These are phyloP conservation scores for Dendrocincla fuliginosa DNA, from an alignment of 2,797 vertebrate genomes.

Conservation along the genomic window DNA sequence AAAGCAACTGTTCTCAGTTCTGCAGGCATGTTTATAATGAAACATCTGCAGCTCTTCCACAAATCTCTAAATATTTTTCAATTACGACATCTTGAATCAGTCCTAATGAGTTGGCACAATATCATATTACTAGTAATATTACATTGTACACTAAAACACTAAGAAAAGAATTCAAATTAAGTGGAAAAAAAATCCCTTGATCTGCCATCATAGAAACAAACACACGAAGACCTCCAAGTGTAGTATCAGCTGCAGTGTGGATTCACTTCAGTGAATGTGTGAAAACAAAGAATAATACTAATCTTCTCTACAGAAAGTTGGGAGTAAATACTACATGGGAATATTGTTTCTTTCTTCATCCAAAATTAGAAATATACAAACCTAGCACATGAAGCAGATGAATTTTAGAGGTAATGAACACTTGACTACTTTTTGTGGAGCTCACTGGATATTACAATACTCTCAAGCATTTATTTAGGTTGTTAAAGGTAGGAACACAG, in stretches of 20 bases:
- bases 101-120: not conserved
- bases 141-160: not conserved
- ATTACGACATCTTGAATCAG: not conserved
- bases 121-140: not conserved
- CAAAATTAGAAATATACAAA: not conserved
- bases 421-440: not conserved
- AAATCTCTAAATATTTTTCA: slow-evolving; percentile 24
- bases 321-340: not conserved
- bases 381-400: not conserved
- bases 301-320: not conserved
- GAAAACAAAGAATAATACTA: not conserved
- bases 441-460: not conserved
- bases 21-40: not conserved
- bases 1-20: not conserved
- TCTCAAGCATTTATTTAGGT: not conserved
- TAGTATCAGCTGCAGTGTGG: not conserved
- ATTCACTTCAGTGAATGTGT: not conserved
- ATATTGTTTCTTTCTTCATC: not conserved
- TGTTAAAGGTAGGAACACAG: not conserved
- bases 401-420: not conserved
- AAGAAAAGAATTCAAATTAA: not conserved
- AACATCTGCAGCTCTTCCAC: slow-evolving; percentile 38
- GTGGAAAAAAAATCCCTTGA: not conserved
- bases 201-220: not conserved
- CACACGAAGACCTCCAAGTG: rapidly evolving